Evolutionary conservation across 2,797 vertebrate species (phyloP).

Genomic region (Galagoides demidoff): DNA sequence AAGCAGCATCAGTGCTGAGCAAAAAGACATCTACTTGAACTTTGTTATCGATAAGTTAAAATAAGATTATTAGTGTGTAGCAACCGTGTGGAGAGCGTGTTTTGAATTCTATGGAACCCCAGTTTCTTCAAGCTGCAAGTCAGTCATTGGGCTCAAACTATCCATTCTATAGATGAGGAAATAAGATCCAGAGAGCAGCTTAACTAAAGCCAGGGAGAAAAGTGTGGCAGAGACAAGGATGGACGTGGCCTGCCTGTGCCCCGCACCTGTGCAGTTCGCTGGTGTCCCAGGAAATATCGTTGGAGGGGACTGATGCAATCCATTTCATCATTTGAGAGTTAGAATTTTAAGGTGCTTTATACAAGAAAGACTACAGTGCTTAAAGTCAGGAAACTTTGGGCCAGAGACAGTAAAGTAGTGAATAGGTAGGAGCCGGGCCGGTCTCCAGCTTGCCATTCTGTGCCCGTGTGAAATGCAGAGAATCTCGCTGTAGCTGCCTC

Average conservation of each 20-base stretch:
- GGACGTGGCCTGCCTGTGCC: not conserved
- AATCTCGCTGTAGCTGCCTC: not conserved
- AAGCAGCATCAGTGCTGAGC: not conserved
- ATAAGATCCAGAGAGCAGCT: not conserved
- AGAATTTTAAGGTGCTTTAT: not conserved
- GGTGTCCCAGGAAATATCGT: not conserved
- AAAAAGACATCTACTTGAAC: not conserved
- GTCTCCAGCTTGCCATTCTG: not conserved
- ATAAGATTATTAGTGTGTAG: not conserved
- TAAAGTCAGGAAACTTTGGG: not conserved
- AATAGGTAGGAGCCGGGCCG: not conserved
- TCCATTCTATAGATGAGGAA: not conserved
- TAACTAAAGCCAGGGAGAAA: not conserved
- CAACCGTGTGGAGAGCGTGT: not conserved
- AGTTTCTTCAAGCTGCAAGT: not conserved
- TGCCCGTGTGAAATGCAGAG: not conserved
- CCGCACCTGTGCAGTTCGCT: not conserved
- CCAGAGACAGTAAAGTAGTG: not conserved
- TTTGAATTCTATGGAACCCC: not conserved
- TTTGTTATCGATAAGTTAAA: slow-evolving; percentile 14
- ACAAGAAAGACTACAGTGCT: not conserved
- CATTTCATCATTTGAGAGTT: not conserved
- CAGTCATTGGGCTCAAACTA: not conserved
- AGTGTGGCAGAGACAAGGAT: rapidly evolving
- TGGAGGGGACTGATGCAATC: not conserved